These are phyloP conservation scores for Apamea epomidion DNA, from an alignment of 2,888 invertebrate genomes.

Conservation along the genomic window DNA sequence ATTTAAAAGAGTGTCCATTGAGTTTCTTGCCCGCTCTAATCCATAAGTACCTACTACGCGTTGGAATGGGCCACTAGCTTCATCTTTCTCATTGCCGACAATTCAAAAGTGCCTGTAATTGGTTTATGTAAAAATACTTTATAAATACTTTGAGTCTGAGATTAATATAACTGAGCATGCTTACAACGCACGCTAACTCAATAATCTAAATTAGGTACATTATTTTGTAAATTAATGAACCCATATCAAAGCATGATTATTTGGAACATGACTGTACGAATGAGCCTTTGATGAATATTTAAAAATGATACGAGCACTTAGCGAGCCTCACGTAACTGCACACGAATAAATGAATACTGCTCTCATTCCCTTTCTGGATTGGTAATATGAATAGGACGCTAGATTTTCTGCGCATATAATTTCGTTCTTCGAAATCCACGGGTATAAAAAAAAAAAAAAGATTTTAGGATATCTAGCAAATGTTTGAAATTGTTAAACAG, in stretches of 20 bases:
- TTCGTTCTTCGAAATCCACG: not conserved
- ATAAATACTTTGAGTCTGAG: too few relatives aligned
- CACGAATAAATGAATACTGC: constrained; percentile 12
- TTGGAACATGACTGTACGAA: not conserved
- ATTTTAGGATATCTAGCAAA: not conserved
- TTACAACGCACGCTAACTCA: not conserved
- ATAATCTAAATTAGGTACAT: not conserved
- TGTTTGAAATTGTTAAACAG: not conserved
- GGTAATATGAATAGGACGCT: constrained; percentile 21
- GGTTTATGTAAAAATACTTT: too few relatives aligned
- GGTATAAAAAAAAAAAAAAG: not conserved
- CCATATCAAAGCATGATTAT: not conserved
- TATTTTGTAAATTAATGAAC: not conserved
- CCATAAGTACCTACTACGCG: too few relatives aligned
- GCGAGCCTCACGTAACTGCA: constrained; percentile 18
- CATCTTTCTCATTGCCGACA: too few relatives aligned
- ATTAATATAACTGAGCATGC: not conserved
- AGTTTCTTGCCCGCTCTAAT: too few relatives aligned
- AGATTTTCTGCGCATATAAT: not conserved
- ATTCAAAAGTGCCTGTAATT: too few relatives aligned
- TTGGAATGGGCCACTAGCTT: too few relatives aligned
- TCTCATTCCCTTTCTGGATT: not conserved
- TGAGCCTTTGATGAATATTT: constrained; percentile 8
- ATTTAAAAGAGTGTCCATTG: too few relatives aligned
- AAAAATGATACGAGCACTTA: constrained; percentile 16